Base-by-base conservation (phyloP, 1,140 invertebrate species). In the Polyergus mexicanus region DNA sequence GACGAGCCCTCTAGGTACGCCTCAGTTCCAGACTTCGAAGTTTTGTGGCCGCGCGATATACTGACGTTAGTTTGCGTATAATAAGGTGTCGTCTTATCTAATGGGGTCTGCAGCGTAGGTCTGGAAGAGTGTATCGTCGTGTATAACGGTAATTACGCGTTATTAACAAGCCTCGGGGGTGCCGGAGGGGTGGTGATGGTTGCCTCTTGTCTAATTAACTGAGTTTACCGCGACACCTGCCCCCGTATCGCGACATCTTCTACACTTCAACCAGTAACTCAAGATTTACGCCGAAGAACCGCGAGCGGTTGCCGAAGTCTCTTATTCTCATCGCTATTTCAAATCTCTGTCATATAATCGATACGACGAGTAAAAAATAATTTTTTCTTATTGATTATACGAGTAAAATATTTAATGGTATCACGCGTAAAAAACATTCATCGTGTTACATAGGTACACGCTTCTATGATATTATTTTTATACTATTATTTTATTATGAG, bases 81-180 rank as follows among this genome's bases (percentile, higher is more conserved):
- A 95, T 95, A 95, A 95, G 95, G 95, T 95, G 94, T 95, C 95
- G 93, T 95, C 95, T 95, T 95, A 95, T 95, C 94, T 95, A 94
- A 95, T 95, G 94, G 94, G 94, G 94, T 94, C 91, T 91, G 88
- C 89, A 91, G 87, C 90, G 91, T 87, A 90, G 90, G 91, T 92
- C 92, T 92, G 92, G 93, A 95, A 95, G 94, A 95, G 94, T 95
- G 94, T 94, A 95, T 95, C 94, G 94, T 93, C 94, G 94, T 95
- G 94, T 95, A 95, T 95, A 95, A 95, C 94, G 94, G 94, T 95
- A 95, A 95, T 95, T 95, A 95, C 93, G 94, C 94, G 94, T 95
- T 95, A 95, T 95, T 95, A 95, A 95, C 95, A 95, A 95, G 95
- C 94, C 93, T 95, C 91, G 91, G 91, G 92, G 93, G 92, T 92